Percentiles rank a stretch among this genome's conserved stretches.
Conservation (phyloP, 2,797 vertebrate species). For the Lindbergichthys nudifrons region DNA sequence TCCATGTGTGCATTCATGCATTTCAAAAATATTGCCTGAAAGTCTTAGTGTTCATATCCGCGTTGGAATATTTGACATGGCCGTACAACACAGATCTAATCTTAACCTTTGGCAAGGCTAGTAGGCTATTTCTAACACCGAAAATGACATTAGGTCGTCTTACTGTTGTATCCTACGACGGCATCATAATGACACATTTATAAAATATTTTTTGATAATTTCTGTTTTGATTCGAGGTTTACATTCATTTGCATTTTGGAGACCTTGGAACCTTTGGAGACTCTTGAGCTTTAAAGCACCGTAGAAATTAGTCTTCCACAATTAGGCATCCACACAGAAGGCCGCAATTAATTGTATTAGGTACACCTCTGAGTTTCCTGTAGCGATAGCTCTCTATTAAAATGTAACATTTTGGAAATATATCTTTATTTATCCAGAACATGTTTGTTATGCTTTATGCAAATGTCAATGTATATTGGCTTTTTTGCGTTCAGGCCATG, state of each 20-base stretch:
- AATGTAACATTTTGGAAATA: not conserved
- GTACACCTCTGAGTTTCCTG: not conserved
- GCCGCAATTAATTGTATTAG: slow-evolving; percentile 1
- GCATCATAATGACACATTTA: not conserved
- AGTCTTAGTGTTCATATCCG: not conserved
- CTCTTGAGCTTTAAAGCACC: not conserved
- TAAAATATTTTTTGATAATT: not conserved
- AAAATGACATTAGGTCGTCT: not conserved
- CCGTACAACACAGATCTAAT: too few species aligned
- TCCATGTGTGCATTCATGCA: not conserved
- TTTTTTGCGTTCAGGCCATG: too few species aligned
- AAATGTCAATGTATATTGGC: too few species aligned
- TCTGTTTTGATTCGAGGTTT: not conserved
- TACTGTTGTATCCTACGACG: not conserved
- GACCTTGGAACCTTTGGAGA: not conserved
- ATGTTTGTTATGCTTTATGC: not conserved
- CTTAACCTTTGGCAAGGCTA: too few species aligned
- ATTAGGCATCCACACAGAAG: not conserved
- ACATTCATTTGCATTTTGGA: not conserved
- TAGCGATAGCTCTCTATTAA: not conserved
- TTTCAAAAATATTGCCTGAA: not conserved
- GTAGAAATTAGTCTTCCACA: not conserved
- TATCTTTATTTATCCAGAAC: not conserved
- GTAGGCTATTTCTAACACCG: too few species aligned
- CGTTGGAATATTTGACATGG: too few species aligned